A percentile compares a stretch with the other conserved stretches of the same genome.
Evolutionary conservation across 2,797 vertebrate species (phyloP).

Genomic region (Podarcis siculus): DNA sequence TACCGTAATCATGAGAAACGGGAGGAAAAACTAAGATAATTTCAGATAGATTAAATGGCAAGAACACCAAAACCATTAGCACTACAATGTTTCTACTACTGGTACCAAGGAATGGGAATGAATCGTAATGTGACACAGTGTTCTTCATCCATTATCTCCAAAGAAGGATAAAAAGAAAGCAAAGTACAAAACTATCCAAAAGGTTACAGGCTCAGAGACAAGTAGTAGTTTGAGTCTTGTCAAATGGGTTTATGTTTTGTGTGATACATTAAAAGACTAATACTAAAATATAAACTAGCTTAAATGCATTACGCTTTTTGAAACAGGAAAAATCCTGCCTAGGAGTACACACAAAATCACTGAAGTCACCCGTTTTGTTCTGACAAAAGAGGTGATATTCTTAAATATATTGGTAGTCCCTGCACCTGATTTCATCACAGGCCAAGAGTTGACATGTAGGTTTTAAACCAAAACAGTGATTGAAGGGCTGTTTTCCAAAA

Average conservation of each 20-base stretch:
- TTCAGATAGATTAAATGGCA: neutral
- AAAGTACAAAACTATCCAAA: neutral
- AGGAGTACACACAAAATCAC: neutral
- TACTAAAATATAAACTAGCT: neutral
- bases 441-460: neutral
- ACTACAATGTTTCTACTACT: neutral
- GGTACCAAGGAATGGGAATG: neutral
- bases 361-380: neutral
- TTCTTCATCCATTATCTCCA: slow-evolving; percentile 8
- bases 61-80: neutral
- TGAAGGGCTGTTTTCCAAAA: neutral
- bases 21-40: neutral
- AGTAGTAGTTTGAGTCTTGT: neutral
- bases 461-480: neutral
- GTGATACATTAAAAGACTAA: neutral
- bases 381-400: neutral
- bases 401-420: neutral
- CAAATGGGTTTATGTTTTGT: neutral
- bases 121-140: neutral
- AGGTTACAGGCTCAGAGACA: neutral
- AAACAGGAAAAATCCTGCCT: too few species aligned
- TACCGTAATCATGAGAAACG: slow-evolving; percentile 28
- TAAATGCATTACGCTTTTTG: too few species aligned
- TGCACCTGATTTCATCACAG: neutral
- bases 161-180: neutral